phyloP scores from a whole-genome alignment of 1,140 invertebrate genomes.

The Ceratina calcarata region DNA sequence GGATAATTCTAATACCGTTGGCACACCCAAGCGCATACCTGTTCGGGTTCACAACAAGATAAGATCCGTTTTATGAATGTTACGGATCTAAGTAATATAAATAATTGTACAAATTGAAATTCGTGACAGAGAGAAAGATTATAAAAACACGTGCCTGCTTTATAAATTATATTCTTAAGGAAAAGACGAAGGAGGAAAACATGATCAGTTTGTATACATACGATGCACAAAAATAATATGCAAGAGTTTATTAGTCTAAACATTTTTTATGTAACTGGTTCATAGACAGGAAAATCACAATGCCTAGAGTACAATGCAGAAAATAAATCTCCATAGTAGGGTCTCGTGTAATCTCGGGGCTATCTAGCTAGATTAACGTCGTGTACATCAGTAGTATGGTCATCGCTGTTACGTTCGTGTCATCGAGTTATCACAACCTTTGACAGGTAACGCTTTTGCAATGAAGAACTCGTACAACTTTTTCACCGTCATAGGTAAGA shows the following conservation, averaged over 20 bases:
- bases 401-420: slow-evolving; percentile 56
- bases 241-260: not conserved
- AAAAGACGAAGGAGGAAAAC: too few species aligned
- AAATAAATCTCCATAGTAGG: slow-evolving; percentile 60
- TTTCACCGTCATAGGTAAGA: slow-evolving; percentile 48
- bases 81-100: too few species aligned
- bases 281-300: not conserved
- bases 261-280: not conserved
- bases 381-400: slow-evolving; percentile 59
- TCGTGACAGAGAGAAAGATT: too few species aligned
- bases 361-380: slow-evolving; percentile 62
- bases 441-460: slow-evolving; percentile 18
- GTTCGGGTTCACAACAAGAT: too few species aligned
- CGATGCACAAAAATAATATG: not conserved
- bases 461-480: slow-evolving; percentile 45
- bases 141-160: too few species aligned
- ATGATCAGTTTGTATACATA: not conserved
- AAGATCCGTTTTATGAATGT: too few species aligned
- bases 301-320: slow-evolving; percentile 32
- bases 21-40: too few species aligned
- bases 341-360: slow-evolving; percentile 63
- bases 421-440: slow-evolving; percentile 34
- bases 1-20: too few species aligned
- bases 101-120: too few species aligned
- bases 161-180: too few species aligned